Base-by-base conservation (phyloP, 23 tunicate genomes). In the Clavelina lepadiformis region DNA sequence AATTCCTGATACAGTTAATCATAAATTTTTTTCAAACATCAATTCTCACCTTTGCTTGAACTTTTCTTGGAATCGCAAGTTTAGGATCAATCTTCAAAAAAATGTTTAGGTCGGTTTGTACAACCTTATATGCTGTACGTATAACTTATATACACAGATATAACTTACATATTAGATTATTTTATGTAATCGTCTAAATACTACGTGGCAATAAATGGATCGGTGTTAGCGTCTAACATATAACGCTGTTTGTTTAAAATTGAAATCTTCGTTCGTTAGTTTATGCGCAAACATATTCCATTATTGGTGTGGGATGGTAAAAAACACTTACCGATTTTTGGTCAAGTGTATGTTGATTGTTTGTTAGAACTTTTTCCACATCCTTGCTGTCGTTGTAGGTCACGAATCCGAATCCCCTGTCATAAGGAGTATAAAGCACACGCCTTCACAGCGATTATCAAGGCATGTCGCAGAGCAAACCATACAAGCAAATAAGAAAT, bases 361-460 rank as follows among this genome's bases (percentile, higher is more conserved):
- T 67, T 38, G 60, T 64, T 34, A 88, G 52, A 3, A 83, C 92
- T 38, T 82, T 82, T 25, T 83, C 92, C 21, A 91, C 91, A 36
- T 69, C 73, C 22, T 72, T 85, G 27, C 86, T 67, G 45, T 91
- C 98, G 33, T 58, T 51, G 76, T 88, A 91, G 3, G 98, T 82
- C 41, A 91, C 98, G 69, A 91, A 91, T 30, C 98, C 98, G 71
- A 91, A 91, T 47, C 98, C 98, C 69, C 98, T 91, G 75, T 86
- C 78, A 72, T 86, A 86, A 41, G 95, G 95, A 46, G 95, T 77
- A 77, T 70, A 86, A 72, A 77, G 84, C 77, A 86, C 74, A 72
- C 95, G 95, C 73, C 95, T 86, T 69, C 77, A 64, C 66, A 71
- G 83, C 70, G 65, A 68, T 78, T 78, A 68, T 78, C 68, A 55